Evolutionary conservation across 2,797 vertebrate species (phyloP), one percentile per base, ranked within the genome.

Genomic region (Oophaga sylvatica): DNA sequence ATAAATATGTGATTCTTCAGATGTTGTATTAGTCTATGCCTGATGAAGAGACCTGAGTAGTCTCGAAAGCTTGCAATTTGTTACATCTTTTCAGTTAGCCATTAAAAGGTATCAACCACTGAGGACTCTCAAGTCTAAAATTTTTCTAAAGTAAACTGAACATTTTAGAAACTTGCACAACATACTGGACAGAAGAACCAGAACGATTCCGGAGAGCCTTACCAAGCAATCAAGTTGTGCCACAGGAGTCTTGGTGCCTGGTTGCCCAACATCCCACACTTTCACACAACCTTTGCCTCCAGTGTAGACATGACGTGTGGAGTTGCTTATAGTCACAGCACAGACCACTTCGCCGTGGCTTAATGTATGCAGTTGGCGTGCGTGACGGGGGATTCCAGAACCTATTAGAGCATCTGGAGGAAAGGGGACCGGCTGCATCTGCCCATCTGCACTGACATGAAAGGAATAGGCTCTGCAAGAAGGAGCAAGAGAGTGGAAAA

Each of bases 201-300:
- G 16, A 26, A 60, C 16, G 11, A 16, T 77, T 8, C 19, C 19
- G 31, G 19, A 19, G 11, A 57, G 9, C 48, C 94, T 92, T 88
- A 95, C 95, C 95, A 96, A 91, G 90, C 95, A 96, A 90, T 96
- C 95, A n/a, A 97, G 94, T 92, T 97, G 96, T 0, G 96, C 96
- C 92, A 97, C 95, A 0, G 96, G 95, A 0, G 91, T 96, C 92
- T 96, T 97, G 91, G 94, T 93, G 67, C 94, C 94, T 0, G 92
- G 95, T 90, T 97, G 96, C 90, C 95, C 96, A 91, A 97, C 96
- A 31, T 97, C 97, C 97, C 97, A 97, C 90, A 97, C 97, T 90
- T 97, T 97, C 81, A 96, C 95, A 0, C 96, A 96, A 90, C 96
- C 96, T 90, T 96, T 96, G 90, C 96, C 96, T 12, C 96, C 96